Base-by-base conservation (phyloP, 2,888 invertebrate species). In the Vanessa cardui region DNA sequence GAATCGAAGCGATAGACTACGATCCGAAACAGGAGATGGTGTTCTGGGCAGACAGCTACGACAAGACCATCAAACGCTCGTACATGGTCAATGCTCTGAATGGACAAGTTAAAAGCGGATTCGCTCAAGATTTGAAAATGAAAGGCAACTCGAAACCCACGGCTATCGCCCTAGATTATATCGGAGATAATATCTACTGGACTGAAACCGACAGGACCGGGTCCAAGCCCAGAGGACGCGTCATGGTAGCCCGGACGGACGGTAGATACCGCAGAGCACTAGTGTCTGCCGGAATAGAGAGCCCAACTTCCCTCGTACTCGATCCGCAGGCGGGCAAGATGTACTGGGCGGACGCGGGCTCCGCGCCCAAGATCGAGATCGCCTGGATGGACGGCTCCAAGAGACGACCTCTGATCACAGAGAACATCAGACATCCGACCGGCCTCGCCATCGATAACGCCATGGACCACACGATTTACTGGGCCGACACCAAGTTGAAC, bases 371-470 rank as follows among this genome's bases (percentile, higher is more conserved):
- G 87, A 98, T 99, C 71, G 99, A 99, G 85, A 95, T 96, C 5
- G 95, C 98, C 2, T 99, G 99, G 98, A 98, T 99, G 98, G 99
- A 99, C 81, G 99, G 99, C 0, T 96, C 96, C 0, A 96, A 97
- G 83, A 94, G 98, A 2, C 93, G 96, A 64, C 95, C 96, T 0
- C 85, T 99, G 3, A 96, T 98, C 8, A 95, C 96, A 0, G 97
- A 97, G 70, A 94, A 95, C 70, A 94, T 99, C 33, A 94, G 97
- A 31, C 96, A 97, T 79, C 99, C 99, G 0, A 95, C 97, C 0
- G 98, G 98, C 0, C 85, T 99, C 12, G 95, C 98, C 0, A 96
- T 99, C 59, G 99, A 99, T 83, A 97, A 96, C 79, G 94, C 96
- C 0, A 97, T 97, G 95, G 96, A 96, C 70, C 97, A 98, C 81